phyloP scores from a whole-genome alignment of 2,888 invertebrate genomes.

The Eurytoma californica region DNA sequence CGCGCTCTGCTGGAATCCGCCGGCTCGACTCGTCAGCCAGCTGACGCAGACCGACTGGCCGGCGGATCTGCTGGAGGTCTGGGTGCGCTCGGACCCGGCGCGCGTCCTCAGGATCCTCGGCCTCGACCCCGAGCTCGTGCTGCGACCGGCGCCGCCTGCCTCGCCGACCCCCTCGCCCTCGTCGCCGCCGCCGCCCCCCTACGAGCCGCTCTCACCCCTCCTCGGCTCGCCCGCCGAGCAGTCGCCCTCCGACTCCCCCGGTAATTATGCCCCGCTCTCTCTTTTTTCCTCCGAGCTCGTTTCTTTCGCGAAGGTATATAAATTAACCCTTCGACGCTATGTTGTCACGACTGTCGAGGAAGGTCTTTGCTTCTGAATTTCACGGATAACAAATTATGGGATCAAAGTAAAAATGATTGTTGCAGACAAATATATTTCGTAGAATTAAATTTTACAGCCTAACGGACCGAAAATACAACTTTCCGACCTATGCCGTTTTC shows the following conservation, averaged over 20 bases:
- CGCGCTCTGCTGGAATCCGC: conserved; percentile 86
- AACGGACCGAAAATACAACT: too few relatives aligned
- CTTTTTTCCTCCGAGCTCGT: neutral
- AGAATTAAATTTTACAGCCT: too few relatives aligned
- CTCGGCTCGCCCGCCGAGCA: conserved; percentile 75
- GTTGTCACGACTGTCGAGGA: too few relatives aligned
- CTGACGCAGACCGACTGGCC: conserved; percentile 81
- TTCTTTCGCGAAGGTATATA: neutral
- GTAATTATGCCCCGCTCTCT: neutral
- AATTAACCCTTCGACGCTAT: too few relatives aligned
- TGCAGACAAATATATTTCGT: too few relatives aligned
- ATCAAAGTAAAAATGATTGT: too few relatives aligned
- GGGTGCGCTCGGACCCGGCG: conserved; percentile 84
- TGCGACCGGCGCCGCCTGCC: conserved; percentile 70
- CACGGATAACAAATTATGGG: too few relatives aligned
- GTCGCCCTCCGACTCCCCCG: conserved; percentile 33
- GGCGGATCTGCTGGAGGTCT: conserved; percentile 79
- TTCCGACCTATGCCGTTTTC: too few relatives aligned
- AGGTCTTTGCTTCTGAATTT: too few relatives aligned
- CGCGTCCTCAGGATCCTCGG: conserved; percentile 85
- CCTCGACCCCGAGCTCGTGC: conserved; percentile 79
- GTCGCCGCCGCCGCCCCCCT: conserved; percentile 73
- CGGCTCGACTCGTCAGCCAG: conserved; percentile 64
- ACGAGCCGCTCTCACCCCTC: conserved; percentile 76
- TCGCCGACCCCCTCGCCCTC: conserved; percentile 67